Conservation (phyloP, 2,113 vertebrate species). For the Chaenocephalus aceratus region DNA sequence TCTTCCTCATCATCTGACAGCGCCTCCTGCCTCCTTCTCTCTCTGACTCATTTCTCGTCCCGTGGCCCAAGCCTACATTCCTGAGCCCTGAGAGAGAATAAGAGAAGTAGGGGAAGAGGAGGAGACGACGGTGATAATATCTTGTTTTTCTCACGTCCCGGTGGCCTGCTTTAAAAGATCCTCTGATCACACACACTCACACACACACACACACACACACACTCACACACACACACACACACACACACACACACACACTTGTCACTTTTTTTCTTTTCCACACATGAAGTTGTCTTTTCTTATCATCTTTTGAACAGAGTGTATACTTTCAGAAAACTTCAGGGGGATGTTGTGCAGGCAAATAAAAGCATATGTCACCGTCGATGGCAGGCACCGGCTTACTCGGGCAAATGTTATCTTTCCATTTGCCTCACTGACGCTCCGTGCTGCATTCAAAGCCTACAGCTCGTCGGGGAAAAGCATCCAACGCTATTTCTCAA, state of each 20-base stretch:
- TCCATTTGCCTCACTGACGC: conserved; percentile 26
- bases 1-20: conserved; percentile 63
- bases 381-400: not conserved
- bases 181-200: not conserved
- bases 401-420: conserved; percentile 40
- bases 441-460: conserved; percentile 29
- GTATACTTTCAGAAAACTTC: conserved; percentile 43
- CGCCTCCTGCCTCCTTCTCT: conserved; percentile 41
- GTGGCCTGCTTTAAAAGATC: conserved; percentile 50
- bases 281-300: conserved; percentile 22
- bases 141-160: conserved; percentile 36
- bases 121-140: conserved; percentile 16
- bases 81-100: conserved; percentile 35
- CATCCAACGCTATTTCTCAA: conserved; percentile 32
- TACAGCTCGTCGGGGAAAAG: conserved; percentile 17
- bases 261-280: conserved; percentile 17
- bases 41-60: conserved; percentile 26
- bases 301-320: conserved; percentile 17
- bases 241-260: conserved; percentile 13
- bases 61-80: conserved; percentile 30
- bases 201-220: not conserved
- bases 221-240: conserved; percentile 9
- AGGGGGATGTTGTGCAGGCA: conserved; percentile 1
- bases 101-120: conserved; percentile 34
- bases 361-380: conserved; percentile 34